Percentiles rank a stretch among this genome's conserved stretches.
Evolutionary conservation across 2,113 vertebrate species (phyloP).

Genomic region (Anolis carolinensis): DNA sequence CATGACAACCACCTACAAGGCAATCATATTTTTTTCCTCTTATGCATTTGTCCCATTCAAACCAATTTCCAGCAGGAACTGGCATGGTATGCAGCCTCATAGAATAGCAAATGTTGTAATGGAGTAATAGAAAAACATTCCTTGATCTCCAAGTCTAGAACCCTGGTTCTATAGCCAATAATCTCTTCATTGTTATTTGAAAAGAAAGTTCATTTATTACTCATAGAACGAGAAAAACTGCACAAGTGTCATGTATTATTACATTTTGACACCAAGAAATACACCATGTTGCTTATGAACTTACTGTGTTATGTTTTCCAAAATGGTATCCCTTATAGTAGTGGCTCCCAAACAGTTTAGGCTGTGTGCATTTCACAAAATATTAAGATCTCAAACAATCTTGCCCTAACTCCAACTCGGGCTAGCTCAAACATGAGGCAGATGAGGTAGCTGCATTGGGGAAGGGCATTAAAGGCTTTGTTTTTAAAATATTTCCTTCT

Average conservation of each 20-base stretch:
- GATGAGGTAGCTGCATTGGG: not conserved
- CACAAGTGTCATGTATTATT: conserved; percentile 60
- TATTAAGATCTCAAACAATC: not conserved
- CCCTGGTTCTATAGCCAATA: accelerated
- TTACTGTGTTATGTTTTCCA: conserved; percentile 44
- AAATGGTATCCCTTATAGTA: conserved; percentile 36
- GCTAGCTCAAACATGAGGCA: not conserved
- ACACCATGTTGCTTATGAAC: conserved; percentile 54
- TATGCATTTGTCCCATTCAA: conserved; percentile 53
- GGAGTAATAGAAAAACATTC: conserved; percentile 33
- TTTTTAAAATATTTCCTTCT: not conserved
- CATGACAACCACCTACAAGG: conserved; percentile 47
- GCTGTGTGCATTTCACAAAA: not conserved
- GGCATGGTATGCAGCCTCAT: conserved; percentile 26
- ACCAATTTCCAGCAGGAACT: conserved; percentile 53
- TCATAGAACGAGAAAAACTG: conserved; percentile 54
- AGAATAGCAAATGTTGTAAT: conserved; percentile 28
- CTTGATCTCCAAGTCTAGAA: conserved; percentile 11
- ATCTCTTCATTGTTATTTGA: conserved; percentile 43
- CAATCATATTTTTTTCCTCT: conserved; percentile 45
- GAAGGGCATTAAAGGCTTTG: not conserved
- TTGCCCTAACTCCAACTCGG: not conserved
- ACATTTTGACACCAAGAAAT: conserved; percentile 60
- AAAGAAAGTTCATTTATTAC: conserved; percentile 51
- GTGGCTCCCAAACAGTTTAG: not conserved